phyloP scores from a whole-genome alignment of 23 tunicate genomes.

The Pegea sp. region DNA sequence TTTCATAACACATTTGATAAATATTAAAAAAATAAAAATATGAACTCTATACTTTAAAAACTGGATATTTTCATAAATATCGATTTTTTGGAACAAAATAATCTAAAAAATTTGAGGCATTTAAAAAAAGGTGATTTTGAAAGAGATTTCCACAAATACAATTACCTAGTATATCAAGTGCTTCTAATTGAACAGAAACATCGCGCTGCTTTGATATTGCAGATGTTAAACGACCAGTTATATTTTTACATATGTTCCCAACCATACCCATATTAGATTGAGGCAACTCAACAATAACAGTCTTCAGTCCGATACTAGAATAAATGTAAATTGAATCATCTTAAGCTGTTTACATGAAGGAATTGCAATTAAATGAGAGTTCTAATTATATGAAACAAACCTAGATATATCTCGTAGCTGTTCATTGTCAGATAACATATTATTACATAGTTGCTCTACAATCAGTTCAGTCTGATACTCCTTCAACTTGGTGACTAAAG shows the following conservation, averaged over 20 bases:
- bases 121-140: no score
- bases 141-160: no score
- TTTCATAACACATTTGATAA: no score
- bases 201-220: slow-evolving; percentile 66
- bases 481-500: slow-evolving; percentile 68
- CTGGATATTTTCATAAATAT: no score
- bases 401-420: slow-evolving; percentile 78
- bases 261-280: slow-evolving; percentile 26
- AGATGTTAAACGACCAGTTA: slow-evolving; percentile 43
- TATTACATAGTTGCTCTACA: slow-evolving; percentile 70
- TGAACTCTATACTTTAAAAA: no score
- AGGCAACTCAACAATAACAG: slow-evolving; percentile 77
- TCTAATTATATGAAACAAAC: slow-evolving; percentile 11
- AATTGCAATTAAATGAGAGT: no score
- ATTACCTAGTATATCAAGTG: slow-evolving; percentile 75
- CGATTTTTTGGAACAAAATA: no score
- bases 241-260: slow-evolving; percentile 72
- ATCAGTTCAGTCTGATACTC: slow-evolving; percentile 76
- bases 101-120: no score
- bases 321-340: no score
- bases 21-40: no score
- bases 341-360: no score
- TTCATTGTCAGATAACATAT: slow-evolving; percentile 90
- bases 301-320: slow-evolving; percentile 82
- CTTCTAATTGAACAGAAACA: slow-evolving; percentile 75